phyloP scores from a whole-genome alignment of 1,140 invertebrate genomes.

The Plutomurus gul region DNA sequence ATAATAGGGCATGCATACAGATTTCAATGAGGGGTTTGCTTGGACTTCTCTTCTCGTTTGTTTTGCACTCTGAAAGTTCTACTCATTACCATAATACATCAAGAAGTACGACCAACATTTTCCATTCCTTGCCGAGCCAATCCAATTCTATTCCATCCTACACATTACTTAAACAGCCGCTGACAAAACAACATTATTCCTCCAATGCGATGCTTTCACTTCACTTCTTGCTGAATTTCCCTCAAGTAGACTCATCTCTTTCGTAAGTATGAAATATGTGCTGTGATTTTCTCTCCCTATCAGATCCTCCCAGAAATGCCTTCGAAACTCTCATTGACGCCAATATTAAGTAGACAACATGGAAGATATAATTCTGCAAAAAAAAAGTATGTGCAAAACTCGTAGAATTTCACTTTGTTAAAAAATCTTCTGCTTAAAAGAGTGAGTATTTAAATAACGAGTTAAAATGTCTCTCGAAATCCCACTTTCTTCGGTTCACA shows the following conservation, averaged over 20 bases:
- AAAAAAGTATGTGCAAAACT: too few relatives aligned
- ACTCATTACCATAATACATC: constrained; percentile 34
- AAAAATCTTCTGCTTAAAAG: too few relatives aligned
- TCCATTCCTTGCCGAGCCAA: constrained; percentile 6
- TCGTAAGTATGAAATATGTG: background rate
- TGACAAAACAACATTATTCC: constrained; percentile 22
- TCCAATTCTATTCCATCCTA: constrained; percentile 5
- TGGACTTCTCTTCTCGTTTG: background rate
- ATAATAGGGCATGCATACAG: background rate
- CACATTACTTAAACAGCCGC: background rate
- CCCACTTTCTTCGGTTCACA: constrained; percentile 4
- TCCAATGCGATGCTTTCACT: constrained; percentile 12
- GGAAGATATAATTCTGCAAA: too few relatives aligned
- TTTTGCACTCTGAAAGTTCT: background rate
- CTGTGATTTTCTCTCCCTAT: background rate
- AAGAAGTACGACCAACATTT: constrained; percentile 26
- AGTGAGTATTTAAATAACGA: background rate
- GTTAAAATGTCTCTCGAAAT: background rate
- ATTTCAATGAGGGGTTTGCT: background rate
- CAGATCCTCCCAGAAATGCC: background rate
- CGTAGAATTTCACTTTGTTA: too few relatives aligned
- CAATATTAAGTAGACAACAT: too few relatives aligned
- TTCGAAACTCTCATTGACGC: too few relatives aligned
- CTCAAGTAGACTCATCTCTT: background rate
- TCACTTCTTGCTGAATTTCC: background rate